These are phyloP conservation scores for Xyliphius kryptos DNA, from an alignment of 2,113 vertebrate species.

Conservation along the genomic window DNA sequence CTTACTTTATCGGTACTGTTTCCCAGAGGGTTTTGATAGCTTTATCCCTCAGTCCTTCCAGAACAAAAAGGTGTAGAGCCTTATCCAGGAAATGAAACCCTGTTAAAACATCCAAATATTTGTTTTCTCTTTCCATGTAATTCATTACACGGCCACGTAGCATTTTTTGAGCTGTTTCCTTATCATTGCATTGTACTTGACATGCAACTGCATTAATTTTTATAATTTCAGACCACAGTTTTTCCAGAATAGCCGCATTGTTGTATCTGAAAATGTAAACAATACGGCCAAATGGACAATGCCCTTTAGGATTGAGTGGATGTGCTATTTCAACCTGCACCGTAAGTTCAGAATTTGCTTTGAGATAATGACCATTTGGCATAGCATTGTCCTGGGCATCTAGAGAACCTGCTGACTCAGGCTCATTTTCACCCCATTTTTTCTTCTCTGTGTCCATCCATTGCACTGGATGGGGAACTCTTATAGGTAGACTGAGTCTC, in stretches of 20 bases:
- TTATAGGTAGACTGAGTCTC: slow-evolving; percentile 60
- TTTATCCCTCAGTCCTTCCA: too few relatives aligned
- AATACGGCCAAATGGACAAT: slow-evolving; percentile 62
- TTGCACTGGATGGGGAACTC: slow-evolving; percentile 43
- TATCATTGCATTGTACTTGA: slow-evolving; percentile 44
- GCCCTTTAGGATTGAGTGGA: slow-evolving; percentile 41
- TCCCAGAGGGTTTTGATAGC: too few relatives aligned
- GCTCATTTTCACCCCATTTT: slow-evolving; percentile 2
- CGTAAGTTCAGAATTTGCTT: slow-evolving; percentile 66
- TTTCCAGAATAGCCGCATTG: slow-evolving; percentile 44
- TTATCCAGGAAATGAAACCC: too few relatives aligned
- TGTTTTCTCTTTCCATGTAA: slow-evolving; percentile 43
- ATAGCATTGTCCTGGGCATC: slow-evolving; percentile 28
- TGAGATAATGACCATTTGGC: slow-evolving; percentile 63
- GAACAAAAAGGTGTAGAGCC: too few relatives aligned
- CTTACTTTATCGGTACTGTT: too few relatives aligned
- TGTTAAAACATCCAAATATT: slow-evolving; percentile 66
- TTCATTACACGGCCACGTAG: slow-evolving; percentile 54
- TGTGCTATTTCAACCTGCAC: slow-evolving; percentile 65
- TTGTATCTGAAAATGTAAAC: slow-evolving; percentile 62
- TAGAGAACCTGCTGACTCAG: not conserved
- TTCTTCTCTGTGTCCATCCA: not conserved
- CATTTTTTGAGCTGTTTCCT: slow-evolving; percentile 37
- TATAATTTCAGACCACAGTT: slow-evolving; percentile 62
- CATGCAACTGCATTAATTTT: slow-evolving; percentile 65